These are phyloP conservation scores for Lepidocolaptes lacrymiger DNA, from an alignment of 2,797 vertebrate species.

Conservation along the genomic window DNA sequence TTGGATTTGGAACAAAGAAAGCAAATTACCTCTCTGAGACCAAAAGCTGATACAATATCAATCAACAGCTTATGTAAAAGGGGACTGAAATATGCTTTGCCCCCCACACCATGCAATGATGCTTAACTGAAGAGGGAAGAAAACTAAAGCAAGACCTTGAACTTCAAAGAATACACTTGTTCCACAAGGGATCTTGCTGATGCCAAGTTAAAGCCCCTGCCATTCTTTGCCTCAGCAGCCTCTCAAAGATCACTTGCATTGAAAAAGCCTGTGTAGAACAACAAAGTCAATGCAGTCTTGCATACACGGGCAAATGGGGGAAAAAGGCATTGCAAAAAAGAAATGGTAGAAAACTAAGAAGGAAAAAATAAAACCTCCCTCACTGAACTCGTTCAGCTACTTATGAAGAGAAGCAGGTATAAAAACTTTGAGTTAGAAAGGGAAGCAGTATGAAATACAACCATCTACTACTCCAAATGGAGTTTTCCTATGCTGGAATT, in stretches of 20 bases:
- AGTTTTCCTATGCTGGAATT: not conserved
- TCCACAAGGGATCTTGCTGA: not conserved
- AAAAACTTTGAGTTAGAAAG: not conserved
- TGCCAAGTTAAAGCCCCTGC: not conserved
- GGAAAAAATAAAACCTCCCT: fast-evolving
- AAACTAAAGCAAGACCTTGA: not conserved
- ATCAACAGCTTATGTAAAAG: not conserved
- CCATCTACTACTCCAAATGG: not conserved
- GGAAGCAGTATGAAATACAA: not conserved
- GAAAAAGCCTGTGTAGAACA: fast-evolving
- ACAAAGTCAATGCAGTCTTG: not conserved
- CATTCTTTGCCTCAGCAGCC: not conserved
- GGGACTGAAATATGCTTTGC: not conserved
- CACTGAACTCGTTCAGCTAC: not conserved
- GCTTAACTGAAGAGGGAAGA: not conserved
- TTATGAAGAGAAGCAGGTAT: fast-evolving
- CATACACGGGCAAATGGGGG: fast-evolving
- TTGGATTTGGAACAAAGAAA: not conserved
- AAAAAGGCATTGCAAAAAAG: not conserved
- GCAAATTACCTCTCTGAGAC: not conserved
- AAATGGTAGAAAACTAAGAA: not conserved
- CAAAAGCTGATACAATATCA: not conserved
- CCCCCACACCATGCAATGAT: fast-evolving
- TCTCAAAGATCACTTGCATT: not conserved
- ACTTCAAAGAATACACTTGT: not conserved